These are phyloP conservation scores for Notolepis coatsorum DNA, from an alignment of 2,797 vertebrate genomes.

Conservation along the genomic window DNA sequence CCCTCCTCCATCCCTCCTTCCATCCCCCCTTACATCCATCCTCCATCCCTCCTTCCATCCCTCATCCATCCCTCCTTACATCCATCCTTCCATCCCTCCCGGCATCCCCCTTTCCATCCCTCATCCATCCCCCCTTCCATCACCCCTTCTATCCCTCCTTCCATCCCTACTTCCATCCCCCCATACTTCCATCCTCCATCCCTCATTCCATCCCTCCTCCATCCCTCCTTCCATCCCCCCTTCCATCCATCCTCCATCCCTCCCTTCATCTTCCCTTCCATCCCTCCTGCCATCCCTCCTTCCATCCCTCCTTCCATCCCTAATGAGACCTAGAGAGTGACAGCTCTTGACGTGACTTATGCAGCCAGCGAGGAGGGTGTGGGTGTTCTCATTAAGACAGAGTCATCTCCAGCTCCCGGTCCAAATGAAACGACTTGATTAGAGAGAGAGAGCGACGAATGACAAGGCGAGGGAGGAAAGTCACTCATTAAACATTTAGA, in stretches of 20 bases:
- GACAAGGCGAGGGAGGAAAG: conserved; percentile 67
- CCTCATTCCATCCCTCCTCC: no score
- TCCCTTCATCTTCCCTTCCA: neutral
- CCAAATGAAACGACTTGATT: conserved; percentile 71
- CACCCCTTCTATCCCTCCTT: no score
- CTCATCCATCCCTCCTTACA: neutral
- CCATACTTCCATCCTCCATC: no score
- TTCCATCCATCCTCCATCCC: no score
- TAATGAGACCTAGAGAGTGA: conserved; percentile 49
- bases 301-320: neutral
- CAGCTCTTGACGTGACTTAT: conserved; percentile 66
- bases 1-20: neutral
- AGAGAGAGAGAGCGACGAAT: conserved; percentile 69
- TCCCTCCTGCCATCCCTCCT: neutral
- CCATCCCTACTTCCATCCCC: no score
- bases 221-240: no score
- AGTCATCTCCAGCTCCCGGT: conserved; percentile 67
- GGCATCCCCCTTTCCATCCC: neutral
- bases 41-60: neutral
- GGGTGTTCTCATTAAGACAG: conserved; percentile 72
- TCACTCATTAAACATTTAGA: conserved; percentile 80
- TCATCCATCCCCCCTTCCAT: neutral
- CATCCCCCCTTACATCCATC: neutral
- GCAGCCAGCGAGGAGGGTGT: conserved; percentile 53
- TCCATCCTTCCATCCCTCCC: neutral